phyloP scores from a whole-genome alignment of 2,888 invertebrate species.

The Parnassius orleans region DNA sequence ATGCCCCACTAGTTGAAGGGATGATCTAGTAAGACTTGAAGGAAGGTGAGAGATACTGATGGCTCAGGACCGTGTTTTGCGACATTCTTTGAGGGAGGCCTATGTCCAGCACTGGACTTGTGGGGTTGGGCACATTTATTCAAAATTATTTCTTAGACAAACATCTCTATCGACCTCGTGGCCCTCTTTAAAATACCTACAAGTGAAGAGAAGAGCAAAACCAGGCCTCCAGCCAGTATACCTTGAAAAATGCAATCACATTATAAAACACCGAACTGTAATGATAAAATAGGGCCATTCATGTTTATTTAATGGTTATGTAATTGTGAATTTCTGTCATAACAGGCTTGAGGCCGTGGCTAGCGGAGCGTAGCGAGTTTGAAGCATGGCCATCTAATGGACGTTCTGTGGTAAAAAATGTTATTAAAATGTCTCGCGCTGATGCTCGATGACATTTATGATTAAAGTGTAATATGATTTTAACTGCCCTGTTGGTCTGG shows the following conservation, averaged over 20 bases:
- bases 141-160: too few relatives aligned
- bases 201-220: too few relatives aligned
- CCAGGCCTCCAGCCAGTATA: not conserved
- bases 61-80: too few relatives aligned
- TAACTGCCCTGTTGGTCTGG: too few relatives aligned
- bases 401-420: conserved; percentile 10
- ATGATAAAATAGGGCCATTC: conserved; percentile 20
- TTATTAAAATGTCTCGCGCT: conserved; percentile 18
- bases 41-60: too few relatives aligned
- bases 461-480: not conserved
- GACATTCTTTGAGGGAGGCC: too few relatives aligned
- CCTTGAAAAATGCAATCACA: conserved; percentile 7
- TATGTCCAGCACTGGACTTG: too few relatives aligned
- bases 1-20: too few relatives aligned
- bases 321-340: conserved; percentile 38
- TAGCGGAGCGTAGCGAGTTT: conserved; percentile 37
- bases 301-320: conserved; percentile 32
- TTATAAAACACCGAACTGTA: conserved; percentile 15
- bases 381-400: conserved; percentile 13
- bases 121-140: too few relatives aligned
- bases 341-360: conserved; percentile 34
- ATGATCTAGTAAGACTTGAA: too few relatives aligned
- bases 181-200: too few relatives aligned
- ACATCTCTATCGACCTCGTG: too few relatives aligned
- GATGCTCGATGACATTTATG: not conserved